Evolutionary conservation across 2,888 invertebrate species (phyloP), one percentile per base, ranked within the genome.

Genomic region (Argyra leucocephala): DNA sequence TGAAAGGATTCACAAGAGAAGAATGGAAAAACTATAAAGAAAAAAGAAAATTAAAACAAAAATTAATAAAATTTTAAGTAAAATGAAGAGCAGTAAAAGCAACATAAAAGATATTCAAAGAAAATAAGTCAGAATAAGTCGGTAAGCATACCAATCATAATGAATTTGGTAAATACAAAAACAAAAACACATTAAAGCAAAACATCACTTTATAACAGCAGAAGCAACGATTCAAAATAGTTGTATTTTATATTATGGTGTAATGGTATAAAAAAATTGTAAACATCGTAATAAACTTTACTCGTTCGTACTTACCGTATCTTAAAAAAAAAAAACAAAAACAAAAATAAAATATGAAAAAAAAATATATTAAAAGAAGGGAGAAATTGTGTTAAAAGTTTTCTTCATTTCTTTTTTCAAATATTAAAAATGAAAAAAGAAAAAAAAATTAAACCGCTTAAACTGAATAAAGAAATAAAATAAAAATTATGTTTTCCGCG

Each of bases 401-500:
- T 48, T 48, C 48, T 48, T 48, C 48, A 48, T 18, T 48, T 48
- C 48, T 48, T n/a, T n/a, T n/a, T 48, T 48, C 48, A 48, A 31
- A 48, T 48, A 48, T 18, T 48, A 18, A 48, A 48, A 48, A 48
- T 48, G 18, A 48, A 48, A 48, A 48, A 48, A 18, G 18, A 48
- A 48, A 6, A 48, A 6, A 48, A 48, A 48, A 48, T 48, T 18
- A 48, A 48, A 48, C n/a, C 18, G 18, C 12, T 2, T 48, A 37
- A 37, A 10, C 5, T 37, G 18, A n/a, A 15, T 48, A n/a, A 15
- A 48, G 18, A 48, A 48, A 18, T 10, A 31, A 31, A 31, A 48
- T 12, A 48, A 18, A 18, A 23, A 62, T 59, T 48, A 57, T 63
- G 63, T 23, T 24, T 64, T 66, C 64, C 66, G 69, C 68, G 66